Evolutionary conservation across 2,888 invertebrate species (phyloP).

Genomic region (Cinara cedri): DNA sequence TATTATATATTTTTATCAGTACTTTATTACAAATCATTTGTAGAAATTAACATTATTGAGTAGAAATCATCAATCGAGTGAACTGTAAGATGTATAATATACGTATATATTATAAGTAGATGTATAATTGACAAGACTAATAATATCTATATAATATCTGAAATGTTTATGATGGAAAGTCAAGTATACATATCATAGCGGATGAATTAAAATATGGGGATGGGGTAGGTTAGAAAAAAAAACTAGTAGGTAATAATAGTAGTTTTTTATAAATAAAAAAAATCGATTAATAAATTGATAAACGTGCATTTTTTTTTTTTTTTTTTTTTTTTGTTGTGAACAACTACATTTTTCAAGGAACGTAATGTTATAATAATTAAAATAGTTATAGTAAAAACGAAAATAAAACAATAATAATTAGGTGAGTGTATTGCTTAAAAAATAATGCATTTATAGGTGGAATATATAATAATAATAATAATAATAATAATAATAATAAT

Average conservation of each 20-base stretch:
- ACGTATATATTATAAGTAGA: not conserved
- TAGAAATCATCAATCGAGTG: not conserved
- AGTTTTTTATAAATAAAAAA: not conserved
- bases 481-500: too few relatives aligned
- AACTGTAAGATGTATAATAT: not conserved
- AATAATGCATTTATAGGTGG: too few relatives aligned
- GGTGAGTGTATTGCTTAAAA: slow-evolving; percentile 13
- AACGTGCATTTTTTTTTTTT: slow-evolving; percentile 19
- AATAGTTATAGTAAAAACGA: not conserved
- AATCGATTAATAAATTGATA: not conserved
- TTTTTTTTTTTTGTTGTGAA: too few relatives aligned
- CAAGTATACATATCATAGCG: not conserved
- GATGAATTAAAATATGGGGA: too few relatives aligned
- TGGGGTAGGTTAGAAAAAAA: not conserved
- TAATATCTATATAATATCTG: too few relatives aligned
- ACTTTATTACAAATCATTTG: not conserved
- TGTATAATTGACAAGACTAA: not conserved
- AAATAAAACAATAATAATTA: not conserved
- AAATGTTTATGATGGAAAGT: too few relatives aligned
- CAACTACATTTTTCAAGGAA: slow-evolving; percentile 27
- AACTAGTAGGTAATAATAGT: not conserved
- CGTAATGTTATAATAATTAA: too few relatives aligned
- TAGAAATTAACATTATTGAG: not conserved
- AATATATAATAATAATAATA: too few relatives aligned
- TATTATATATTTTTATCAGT: not conserved